A percentile compares a stretch with the other conserved stretches of the same genome.
Evolutionary conservation across 1,140 invertebrate species (phyloP).

Genomic region (Macrocentrus cingulum): DNA sequence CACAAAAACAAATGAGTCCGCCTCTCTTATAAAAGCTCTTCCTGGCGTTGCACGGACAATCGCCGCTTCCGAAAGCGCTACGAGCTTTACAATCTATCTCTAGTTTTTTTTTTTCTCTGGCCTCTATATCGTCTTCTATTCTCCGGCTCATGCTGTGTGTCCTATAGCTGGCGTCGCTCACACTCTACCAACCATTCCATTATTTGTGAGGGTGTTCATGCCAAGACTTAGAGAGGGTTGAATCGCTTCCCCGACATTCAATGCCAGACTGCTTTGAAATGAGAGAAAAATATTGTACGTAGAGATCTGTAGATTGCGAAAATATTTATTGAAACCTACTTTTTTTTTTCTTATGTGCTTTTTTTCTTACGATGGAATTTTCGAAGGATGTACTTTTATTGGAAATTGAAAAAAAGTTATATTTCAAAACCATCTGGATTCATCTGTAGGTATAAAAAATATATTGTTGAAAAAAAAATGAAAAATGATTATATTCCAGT

Average conservation of each 20-base stretch:
- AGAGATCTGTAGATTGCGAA: too few relatives aligned
- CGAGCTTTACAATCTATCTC: slow-evolving; percentile 11
- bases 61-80: slow-evolving; percentile 13
- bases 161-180: background rate
- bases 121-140: slow-evolving; percentile 4
- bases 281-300: slow-evolving; percentile 12
- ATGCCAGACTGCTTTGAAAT: slow-evolving; percentile 3
- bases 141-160: background rate
- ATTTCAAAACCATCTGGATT: background rate
- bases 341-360: too few relatives aligned
- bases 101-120: slow-evolving; percentile 6
- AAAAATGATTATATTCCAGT: too few relatives aligned
- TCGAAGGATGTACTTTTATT: too few relatives aligned
- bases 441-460: background rate
- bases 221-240: background rate
- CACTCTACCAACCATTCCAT: slow-evolving; percentile 6
- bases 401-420: background rate
- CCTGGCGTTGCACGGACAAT: slow-evolving; percentile 13
- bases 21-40: slow-evolving; percentile 34
- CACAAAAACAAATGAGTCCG: slow-evolving; percentile 41
- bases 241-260: background rate
- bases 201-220: slow-evolving; percentile 7
- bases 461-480: background rate
- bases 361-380: too few relatives aligned
- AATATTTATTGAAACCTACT: too few relatives aligned